These are phyloP conservation scores for Agrotis clavis DNA, from an alignment of 2,888 invertebrate species.

Conservation along the genomic window DNA sequence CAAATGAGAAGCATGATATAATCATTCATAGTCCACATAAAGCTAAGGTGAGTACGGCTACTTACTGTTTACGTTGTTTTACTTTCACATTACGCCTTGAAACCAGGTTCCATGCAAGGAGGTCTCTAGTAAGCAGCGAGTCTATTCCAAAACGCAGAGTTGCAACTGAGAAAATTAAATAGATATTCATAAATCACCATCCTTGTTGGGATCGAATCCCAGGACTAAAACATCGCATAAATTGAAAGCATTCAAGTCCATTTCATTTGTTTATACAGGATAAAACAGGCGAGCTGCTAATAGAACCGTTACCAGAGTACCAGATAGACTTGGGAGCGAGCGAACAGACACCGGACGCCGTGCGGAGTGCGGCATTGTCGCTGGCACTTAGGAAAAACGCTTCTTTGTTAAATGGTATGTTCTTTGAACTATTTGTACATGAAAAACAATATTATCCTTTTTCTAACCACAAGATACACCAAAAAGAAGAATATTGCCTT, in stretches of 20 bases:
- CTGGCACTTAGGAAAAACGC: slow-evolving; percentile 75
- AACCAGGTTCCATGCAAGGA: no score
- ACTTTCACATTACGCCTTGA: neutral
- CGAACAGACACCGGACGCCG: slow-evolving; percentile 64
- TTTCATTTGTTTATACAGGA: slow-evolving; percentile 65
- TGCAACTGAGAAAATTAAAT: no score
- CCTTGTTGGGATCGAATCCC: neutral
- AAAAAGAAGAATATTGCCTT: no score
- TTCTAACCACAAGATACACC: no score
- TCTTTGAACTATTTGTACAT: no score
- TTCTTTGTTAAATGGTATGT: slow-evolving; percentile 76
- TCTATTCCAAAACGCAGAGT: no score
- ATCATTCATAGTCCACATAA: slow-evolving; percentile 82
- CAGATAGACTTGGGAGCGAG: slow-evolving; percentile 83
- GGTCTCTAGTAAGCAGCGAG: no score
- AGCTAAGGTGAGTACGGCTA: slow-evolving; percentile 72
- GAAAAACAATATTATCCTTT: no score
- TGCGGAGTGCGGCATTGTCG: slow-evolving; percentile 72
- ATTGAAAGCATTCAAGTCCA: neutral
- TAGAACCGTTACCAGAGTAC: slow-evolving; percentile 84
- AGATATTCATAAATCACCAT: no score
- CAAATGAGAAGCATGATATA: slow-evolving; percentile 66
- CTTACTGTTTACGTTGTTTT: neutral
- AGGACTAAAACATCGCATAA: neutral
- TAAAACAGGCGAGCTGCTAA: slow-evolving; percentile 72